These are phyloP conservation scores for Gnathonemus echidnorhynchus DNA, from an alignment of 2,113 vertebrate genomes.

Conservation along the genomic window DNA sequence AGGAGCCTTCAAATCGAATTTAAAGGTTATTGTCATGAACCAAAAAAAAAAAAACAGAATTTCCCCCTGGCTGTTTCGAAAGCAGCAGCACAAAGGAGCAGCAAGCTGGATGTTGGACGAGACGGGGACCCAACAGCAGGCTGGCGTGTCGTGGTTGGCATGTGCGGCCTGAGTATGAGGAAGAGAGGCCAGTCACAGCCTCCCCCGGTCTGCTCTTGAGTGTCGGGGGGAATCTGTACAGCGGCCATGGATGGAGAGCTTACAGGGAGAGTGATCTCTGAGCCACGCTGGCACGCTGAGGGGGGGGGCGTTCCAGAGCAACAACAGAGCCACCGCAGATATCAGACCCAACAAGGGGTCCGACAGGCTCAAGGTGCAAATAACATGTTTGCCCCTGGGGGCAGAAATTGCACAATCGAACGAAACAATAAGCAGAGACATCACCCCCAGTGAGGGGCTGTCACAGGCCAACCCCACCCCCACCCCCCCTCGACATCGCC, in stretches of 20 bases:
- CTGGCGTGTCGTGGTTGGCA: background rate
- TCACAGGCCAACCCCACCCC: background rate
- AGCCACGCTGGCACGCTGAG: background rate
- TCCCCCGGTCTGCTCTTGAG: background rate
- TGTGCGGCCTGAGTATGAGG: background rate
- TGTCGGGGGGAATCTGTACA: background rate
- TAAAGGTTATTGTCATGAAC: background rate
- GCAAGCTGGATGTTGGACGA: background rate
- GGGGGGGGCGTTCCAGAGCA: background rate
- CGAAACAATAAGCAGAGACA: background rate
- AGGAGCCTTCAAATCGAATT: conserved; percentile 4
- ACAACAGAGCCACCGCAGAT: background rate
- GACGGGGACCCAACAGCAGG: no score
- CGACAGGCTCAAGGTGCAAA: background rate
- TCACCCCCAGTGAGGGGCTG: background rate
- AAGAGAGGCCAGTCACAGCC: background rate
- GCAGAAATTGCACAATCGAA: background rate
- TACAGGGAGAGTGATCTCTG: background rate
- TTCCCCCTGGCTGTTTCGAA: background rate
- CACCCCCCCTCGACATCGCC: background rate
- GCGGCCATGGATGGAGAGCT: background rate
- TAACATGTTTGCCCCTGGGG: background rate
- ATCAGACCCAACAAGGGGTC: background rate
- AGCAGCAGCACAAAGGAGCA: background rate
- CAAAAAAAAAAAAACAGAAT: background rate